Evolutionary conservation across 2,888 invertebrate genomes (phyloP).

Genomic region (Orthosia gothica): DNA sequence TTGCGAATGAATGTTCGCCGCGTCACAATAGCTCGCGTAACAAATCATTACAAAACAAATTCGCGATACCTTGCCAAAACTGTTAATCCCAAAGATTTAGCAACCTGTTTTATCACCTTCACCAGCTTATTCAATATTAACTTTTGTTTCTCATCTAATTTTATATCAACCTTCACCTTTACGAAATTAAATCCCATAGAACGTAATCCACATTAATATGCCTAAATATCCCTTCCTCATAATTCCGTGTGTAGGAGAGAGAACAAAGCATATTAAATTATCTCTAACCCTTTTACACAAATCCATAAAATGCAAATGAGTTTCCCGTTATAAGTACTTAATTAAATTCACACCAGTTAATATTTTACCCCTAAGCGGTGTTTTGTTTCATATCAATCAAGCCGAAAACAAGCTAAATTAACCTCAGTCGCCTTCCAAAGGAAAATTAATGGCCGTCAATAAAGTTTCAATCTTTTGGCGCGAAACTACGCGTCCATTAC

Average conservation of each 20-base stretch:
- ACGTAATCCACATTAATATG: conserved; percentile 38
- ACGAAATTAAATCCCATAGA: conserved; percentile 4
- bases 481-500: conserved; percentile 69
- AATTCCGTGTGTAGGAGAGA: conserved; percentile 19
- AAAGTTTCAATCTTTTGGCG: conserved; percentile 73
- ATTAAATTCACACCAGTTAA: conserved; percentile 56
- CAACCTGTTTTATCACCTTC: too few relatives aligned
- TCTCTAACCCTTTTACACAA: conserved; percentile 22
- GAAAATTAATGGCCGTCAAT: conserved; percentile 71
- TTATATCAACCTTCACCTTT: background rate
- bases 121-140: background rate
- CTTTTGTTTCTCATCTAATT: background rate
- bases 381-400: conserved; percentile 65
- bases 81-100: background rate
- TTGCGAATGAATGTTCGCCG: background rate
- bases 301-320: conserved; percentile 55
- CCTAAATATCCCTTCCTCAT: conserved; percentile 11
- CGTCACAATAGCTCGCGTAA: background rate
- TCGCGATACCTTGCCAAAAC: background rate
- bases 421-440: conserved; percentile 63
- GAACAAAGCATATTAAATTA: conserved; percentile 8
- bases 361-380: conserved; percentile 31
- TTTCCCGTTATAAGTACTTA: conserved; percentile 36
- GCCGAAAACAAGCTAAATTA: conserved; percentile 66
- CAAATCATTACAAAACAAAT: background rate